Base-by-base conservation (phyloP, 2,797 vertebrate genomes). In the Orientallactaga sibirica region DNA sequence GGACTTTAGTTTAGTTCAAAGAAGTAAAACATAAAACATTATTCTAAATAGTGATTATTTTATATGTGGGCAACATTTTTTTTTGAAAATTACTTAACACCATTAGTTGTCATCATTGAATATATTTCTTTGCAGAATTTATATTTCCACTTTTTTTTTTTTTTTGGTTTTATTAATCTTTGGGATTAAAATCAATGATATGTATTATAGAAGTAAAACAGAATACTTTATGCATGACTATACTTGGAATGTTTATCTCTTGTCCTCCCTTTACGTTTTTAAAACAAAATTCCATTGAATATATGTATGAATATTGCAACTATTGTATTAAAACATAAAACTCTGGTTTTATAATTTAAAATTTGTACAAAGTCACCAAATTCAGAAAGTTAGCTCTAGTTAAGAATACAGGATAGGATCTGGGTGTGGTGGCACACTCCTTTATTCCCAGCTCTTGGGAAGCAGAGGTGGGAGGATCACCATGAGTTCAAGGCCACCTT, bases 121-220 rank as follows among this genome's bases (percentile, higher is more conserved):
- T 87, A n/a, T 90, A 70, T 64, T 79, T 83, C 10, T 12, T 52
- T 76, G 14, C 22, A 86, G 9, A 93, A 82, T 76, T 86, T 43
- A 24, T 71, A 80, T 37, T 73, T 3, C 9, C 48, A 3, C 12
- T 80, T 93, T 66, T 67, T 79, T 2, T 37, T 37, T 29, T 91
- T 18, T 68, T 91, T 91, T 71, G 16, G 0, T 37, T 96, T 84
- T 87, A 37, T 71, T 12, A 29, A 18, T 68, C 55, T 89, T 4
- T 29, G 27, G 2, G 19, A 5, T 80, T 67, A 27, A 88, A 92
- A 80, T 29, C 12, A 52, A 71, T 22, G n/a, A 43, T 84, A 71
- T 1, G 16, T 1, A 43, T 79, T 92, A 67, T 8, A 64, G 52
- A 83, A 75, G 37, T 89, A 87, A 90, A 94, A 37, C 6, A n/a